phyloP scores from a whole-genome alignment of 2,113 vertebrate genomes.

The Excalfactoria chinensis region DNA sequence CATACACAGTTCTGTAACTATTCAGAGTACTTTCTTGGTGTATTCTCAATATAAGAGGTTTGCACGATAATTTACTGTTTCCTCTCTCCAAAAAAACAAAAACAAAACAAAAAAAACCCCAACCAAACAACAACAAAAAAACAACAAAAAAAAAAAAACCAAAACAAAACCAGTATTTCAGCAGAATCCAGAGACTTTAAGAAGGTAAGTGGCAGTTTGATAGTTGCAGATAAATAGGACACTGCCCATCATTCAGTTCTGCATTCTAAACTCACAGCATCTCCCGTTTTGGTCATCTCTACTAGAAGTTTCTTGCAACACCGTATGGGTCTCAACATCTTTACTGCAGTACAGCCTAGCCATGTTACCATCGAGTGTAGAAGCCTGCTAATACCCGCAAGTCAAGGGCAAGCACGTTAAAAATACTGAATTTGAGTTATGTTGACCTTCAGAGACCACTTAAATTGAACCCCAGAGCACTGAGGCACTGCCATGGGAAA shows the following conservation, averaged over 20 bases:
- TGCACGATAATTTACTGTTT: constrained; percentile 15
- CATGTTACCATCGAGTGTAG: neutral
- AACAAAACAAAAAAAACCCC: neutral
- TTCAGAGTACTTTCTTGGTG: constrained; percentile 58
- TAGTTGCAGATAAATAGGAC: neutral
- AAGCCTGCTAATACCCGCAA: neutral
- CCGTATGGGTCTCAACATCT: neutral
- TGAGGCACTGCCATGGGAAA: constrained; percentile 23
- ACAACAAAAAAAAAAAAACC: neutral
- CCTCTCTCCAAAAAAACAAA: neutral
- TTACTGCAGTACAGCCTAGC: neutral
- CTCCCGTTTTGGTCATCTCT: neutral
- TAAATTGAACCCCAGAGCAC: neutral
- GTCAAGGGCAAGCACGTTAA: constrained; percentile 1
- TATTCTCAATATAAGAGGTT: constrained; percentile 46
- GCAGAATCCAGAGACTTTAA: constrained; percentile 32
- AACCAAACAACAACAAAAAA: too few relatives aligned
- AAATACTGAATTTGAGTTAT: neutral
- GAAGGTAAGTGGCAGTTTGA: constrained; percentile 12
- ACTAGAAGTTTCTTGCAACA: constrained; percentile 5
- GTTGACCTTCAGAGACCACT: constrained; percentile 32
- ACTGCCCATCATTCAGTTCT: neutral
- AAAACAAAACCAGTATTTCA: constrained; percentile 25
- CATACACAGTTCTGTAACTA: constrained; percentile 73
- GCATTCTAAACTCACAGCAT: neutral